phyloP scores from a whole-genome alignment of 2,888 invertebrate species.

The Coleophora flavipennella region DNA sequence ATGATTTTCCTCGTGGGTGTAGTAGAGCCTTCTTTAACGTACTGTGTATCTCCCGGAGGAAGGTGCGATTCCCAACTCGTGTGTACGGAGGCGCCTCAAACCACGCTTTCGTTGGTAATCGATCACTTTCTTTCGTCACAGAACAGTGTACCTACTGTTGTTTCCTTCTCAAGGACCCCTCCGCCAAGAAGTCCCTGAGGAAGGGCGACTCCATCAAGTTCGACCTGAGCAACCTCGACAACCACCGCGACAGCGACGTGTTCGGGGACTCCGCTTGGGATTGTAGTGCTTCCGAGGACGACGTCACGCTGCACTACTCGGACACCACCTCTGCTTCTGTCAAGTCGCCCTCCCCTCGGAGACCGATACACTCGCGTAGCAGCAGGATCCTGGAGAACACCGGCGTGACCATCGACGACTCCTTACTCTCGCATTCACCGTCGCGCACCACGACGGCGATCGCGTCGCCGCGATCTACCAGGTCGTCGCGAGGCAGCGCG shows the following conservation, averaged over 20 bases:
- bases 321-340: slow-evolving; percentile 20
- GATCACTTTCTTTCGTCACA: too few species aligned
- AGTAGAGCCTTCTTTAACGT: too few species aligned
- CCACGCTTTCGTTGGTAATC: too few species aligned
- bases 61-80: too few species aligned
- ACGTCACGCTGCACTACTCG: slow-evolving; percentile 37
- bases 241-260: slow-evolving; percentile 10
- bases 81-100: too few species aligned
- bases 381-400: slow-evolving; percentile 29
- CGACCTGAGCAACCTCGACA: slow-evolving; percentile 51
- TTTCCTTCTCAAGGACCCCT: slow-evolving; percentile 46
- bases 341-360: slow-evolving; percentile 32
- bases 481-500: slow-evolving; percentile 27
- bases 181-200: slow-evolving; percentile 25
- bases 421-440: slow-evolving; percentile 9
- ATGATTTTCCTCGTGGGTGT: too few species aligned
- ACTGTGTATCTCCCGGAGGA: too few species aligned
- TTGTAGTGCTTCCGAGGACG: slow-evolving; percentile 20
- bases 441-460: slow-evolving; percentile 14
- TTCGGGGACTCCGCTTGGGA: too few species aligned
- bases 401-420: slow-evolving; percentile 14
- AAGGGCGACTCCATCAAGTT: slow-evolving; percentile 58
- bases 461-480: slow-evolving; percentile 22
- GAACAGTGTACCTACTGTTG: too few species aligned
- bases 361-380: slow-evolving; percentile 34